These are phyloP conservation scores for Leucophenga maculata DNA, from an alignment of 2,888 invertebrate species.

Conservation along the genomic window DNA sequence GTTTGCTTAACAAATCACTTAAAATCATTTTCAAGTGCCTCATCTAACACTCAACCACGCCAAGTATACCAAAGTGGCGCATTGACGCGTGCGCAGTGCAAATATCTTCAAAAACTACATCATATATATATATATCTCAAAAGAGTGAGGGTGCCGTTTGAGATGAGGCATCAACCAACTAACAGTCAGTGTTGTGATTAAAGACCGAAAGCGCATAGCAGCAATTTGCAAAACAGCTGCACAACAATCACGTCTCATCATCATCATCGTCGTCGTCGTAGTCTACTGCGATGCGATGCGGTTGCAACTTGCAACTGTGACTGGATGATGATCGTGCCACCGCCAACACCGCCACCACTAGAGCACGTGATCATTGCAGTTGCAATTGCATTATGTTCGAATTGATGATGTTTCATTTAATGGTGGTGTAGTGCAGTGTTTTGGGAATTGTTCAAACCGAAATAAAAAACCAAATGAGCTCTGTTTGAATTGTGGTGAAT, in stretches of 20 bases:
- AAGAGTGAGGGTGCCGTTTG: neutral
- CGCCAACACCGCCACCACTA: neutral
- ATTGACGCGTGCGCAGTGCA: conserved; percentile 55
- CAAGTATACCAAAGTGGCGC: conserved; percentile 39
- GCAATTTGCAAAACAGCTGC: conserved; percentile 41
- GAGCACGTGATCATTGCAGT: conserved; percentile 5
- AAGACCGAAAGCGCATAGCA: conserved; percentile 39
- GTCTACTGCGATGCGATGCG: conserved; percentile 37
- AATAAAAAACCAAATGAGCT: neutral
- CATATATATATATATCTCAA: too few relatives aligned
- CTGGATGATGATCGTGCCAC: conserved; percentile 10
- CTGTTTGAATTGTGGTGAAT: neutral
- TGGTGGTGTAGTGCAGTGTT: neutral
- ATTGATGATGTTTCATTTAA: neutral
- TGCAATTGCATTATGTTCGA: too few relatives aligned
- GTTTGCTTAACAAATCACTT: too few relatives aligned
- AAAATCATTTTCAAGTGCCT: neutral
- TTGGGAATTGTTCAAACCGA: neutral
- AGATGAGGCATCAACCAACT: conserved; percentile 18
- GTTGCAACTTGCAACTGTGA: conserved; percentile 27
- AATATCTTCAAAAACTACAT: conserved; percentile 4
- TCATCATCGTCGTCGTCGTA: too few relatives aligned
- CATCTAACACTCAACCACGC: neutral
- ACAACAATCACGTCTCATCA: conserved; percentile 36
- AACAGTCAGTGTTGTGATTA: conserved; percentile 29